phyloP scores from a whole-genome alignment of 1,140 invertebrate species.

The Liolophura sinensis region DNA sequence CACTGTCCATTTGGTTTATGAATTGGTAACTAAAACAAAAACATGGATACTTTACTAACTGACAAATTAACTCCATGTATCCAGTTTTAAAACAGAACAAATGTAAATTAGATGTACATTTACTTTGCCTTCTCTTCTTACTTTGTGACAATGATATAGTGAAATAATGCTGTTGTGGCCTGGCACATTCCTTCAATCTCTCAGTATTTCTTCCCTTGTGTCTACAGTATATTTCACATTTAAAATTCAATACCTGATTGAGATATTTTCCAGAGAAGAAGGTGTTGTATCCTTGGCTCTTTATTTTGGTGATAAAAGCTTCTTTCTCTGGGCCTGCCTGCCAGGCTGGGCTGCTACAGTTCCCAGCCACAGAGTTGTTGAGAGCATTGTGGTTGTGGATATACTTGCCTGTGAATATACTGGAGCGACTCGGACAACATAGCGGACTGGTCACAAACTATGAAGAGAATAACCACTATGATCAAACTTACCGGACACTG shows the following conservation, averaged over 20 bases:
- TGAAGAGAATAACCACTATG: too few relatives aligned
- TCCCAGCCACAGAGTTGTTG: conserved; percentile 78
- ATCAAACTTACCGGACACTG: too few relatives aligned
- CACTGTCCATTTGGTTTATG: too few relatives aligned
- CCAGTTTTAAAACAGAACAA: too few relatives aligned
- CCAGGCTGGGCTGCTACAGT: conserved; percentile 75
- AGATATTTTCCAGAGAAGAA: conserved; percentile 56
- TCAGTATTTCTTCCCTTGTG: conserved; percentile 30
- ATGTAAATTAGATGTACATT: too few relatives aligned
- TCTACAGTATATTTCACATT: conserved; percentile 85
- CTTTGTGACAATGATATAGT: too few relatives aligned
- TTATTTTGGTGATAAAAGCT: conserved; percentile 72
- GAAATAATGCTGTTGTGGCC: not conserved
- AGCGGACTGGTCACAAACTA: conserved; percentile 52
- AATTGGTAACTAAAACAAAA: too few relatives aligned
- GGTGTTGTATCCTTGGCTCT: conserved; percentile 59
- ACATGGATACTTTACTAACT: too few relatives aligned
- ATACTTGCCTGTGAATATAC: conserved; percentile 82
- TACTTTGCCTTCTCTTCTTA: too few relatives aligned
- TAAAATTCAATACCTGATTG: conserved; percentile 71
- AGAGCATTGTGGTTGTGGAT: conserved; percentile 78
- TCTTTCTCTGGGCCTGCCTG: conserved; percentile 66
- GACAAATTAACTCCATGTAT: too few relatives aligned
- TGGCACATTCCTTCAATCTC: not conserved
- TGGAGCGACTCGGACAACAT: conserved; percentile 79